Conservation (phyloP, 2,113 vertebrate genomes). For the Plestiodon gilberti region DNA sequence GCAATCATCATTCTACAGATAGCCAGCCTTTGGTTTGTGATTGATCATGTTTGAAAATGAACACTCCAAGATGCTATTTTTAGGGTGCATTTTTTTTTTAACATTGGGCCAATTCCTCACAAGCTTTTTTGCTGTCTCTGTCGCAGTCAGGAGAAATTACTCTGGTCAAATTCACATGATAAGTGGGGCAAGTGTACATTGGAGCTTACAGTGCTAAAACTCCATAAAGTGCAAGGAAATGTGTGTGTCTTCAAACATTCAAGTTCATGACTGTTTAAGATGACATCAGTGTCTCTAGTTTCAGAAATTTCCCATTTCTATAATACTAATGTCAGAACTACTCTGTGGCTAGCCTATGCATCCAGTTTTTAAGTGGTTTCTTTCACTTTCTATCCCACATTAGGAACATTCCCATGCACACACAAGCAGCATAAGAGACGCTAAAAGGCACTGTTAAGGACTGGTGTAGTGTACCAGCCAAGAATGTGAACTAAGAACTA, state of each 20-base stretch:
- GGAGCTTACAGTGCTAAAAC: not conserved
- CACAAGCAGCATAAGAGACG: no score
- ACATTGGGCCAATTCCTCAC: not conserved
- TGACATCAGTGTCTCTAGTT: not conserved
- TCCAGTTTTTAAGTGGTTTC: no score
- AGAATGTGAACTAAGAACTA: no score
- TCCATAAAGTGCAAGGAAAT: not conserved
- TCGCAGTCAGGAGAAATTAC: not conserved
- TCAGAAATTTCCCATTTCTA: not conserved
- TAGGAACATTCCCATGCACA: no score
- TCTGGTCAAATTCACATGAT: not conserved
- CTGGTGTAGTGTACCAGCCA: no score
- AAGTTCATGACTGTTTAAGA: not conserved
- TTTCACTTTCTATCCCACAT: no score
- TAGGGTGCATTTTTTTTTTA: not conserved
- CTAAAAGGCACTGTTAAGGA: no score
- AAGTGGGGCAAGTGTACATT: not conserved
- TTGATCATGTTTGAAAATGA: constrained; percentile 47
- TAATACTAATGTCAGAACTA: no score
- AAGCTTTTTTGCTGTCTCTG: not conserved
- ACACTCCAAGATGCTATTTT: not conserved
- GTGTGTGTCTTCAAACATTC: not conserved
- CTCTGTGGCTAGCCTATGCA: no score
- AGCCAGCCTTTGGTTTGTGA: constrained; percentile 59
- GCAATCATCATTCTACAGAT: constrained; percentile 58